Conservation (phyloP, 2,113 vertebrate species). For the Hirundichthys speculiger region DNA sequence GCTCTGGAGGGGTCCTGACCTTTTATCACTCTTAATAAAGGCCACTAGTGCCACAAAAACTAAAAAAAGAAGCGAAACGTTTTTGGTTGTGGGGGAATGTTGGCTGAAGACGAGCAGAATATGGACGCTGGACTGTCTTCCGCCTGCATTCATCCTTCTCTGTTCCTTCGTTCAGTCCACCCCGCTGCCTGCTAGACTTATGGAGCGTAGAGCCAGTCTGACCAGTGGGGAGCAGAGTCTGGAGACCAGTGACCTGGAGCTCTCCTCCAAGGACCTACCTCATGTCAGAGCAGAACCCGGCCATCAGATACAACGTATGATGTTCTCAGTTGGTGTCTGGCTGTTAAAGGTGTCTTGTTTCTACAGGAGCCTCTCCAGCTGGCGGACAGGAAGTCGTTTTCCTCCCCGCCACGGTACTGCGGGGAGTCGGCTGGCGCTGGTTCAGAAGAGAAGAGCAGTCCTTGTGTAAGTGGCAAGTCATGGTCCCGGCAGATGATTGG, state of each 20-base stretch:
- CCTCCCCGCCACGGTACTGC: constrained; percentile 76
- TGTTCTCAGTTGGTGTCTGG: neutral
- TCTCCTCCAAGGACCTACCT: constrained; percentile 59
- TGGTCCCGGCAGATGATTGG: too few species aligned
- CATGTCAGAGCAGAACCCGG: constrained; percentile 40
- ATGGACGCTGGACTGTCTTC: too few species aligned
- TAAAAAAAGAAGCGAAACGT: too few species aligned
- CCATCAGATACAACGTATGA: neutral
- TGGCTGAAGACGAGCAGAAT: too few species aligned
- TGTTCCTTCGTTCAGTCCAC: constrained; percentile 64
- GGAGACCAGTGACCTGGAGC: constrained; percentile 77
- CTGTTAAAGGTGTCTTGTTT: neutral
- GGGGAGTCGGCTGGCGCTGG: constrained; percentile 53
- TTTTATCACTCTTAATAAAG: too few species aligned
- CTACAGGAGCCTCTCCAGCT: constrained; percentile 57
- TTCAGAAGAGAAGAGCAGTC: constrained; percentile 66
- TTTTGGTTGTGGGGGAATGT: too few species aligned
- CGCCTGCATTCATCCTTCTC: neutral
- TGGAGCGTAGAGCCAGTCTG: constrained; percentile 52
- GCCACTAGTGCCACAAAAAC: too few species aligned
- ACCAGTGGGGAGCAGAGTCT: constrained; percentile 71
- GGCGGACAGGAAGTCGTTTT: constrained; percentile 67
- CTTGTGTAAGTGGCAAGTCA: constrained; percentile 38
- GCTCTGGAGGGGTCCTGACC: too few species aligned
- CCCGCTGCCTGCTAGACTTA: constrained; percentile 57